phyloP scores from a whole-genome alignment of 2,113 vertebrate species.

The Bujurquina vittata region DNA sequence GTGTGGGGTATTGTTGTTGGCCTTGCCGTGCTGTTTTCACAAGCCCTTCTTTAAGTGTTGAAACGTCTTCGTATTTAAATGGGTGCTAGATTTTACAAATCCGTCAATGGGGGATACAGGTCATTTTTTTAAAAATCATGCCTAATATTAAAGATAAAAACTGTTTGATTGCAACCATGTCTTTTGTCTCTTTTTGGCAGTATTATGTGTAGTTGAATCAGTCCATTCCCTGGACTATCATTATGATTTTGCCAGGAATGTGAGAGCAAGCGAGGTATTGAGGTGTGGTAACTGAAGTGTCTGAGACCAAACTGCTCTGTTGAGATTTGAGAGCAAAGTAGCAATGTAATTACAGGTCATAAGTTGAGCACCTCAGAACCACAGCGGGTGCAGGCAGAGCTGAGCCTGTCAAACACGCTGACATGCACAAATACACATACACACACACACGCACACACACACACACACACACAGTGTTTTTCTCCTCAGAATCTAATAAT shows the following conservation, averaged over 20 bases:
- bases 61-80: conserved; percentile 40
- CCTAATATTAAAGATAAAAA: background rate
- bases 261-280: conserved; percentile 52
- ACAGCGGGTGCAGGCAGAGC: conserved; percentile 49
- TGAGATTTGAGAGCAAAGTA: conserved; percentile 65
- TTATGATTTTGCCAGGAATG: conserved; percentile 46
- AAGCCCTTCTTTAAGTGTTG: conserved; percentile 59
- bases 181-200: background rate
- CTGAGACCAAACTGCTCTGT: conserved; percentile 46
- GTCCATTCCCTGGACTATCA: conserved; percentile 28
- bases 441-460: background rate
- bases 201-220: background rate
- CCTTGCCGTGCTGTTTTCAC: conserved; percentile 56
- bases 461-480: background rate
- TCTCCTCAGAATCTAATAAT: background rate
- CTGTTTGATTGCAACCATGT: background rate
- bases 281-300: conserved; percentile 61
- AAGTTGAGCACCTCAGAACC: conserved; percentile 71
- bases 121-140: background rate
- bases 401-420: conserved; percentile 58
- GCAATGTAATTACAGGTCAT: conserved; percentile 79
- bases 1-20: conserved; percentile 42
- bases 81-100: conserved; percentile 3
- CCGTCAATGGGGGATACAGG: background rate
- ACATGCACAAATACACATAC: conserved; percentile 15